These are phyloP conservation scores for Macrotus californicus DNA, from an alignment of 2,113 vertebrate genomes.

Conservation along the genomic window DNA sequence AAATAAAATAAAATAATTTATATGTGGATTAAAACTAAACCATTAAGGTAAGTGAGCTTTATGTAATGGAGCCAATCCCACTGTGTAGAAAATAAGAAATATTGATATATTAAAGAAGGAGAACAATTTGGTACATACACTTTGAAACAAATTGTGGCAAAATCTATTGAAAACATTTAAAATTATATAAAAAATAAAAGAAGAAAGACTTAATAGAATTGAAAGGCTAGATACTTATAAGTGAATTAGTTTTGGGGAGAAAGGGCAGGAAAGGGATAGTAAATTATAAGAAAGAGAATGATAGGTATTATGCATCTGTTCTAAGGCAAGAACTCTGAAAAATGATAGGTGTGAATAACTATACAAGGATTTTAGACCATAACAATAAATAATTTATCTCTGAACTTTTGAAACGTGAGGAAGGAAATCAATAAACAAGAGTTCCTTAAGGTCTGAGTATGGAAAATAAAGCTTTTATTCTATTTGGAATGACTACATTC, in stretches of 20 bases:
- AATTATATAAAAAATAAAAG: background rate
- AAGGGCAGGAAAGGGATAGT: background rate
- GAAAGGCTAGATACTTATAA: background rate
- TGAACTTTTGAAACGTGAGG: constrained; percentile 8
- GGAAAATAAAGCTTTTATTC: constrained; percentile 36
- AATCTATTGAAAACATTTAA: background rate
- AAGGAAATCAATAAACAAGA: constrained; percentile 45
- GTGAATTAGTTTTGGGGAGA: background rate
- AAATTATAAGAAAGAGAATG: background rate
- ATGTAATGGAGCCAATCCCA: background rate
- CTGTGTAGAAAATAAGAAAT: background rate
- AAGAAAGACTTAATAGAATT: background rate
- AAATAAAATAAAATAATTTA: background rate
- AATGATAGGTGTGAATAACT: background rate
- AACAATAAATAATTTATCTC: constrained; percentile 48
- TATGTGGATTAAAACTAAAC: background rate
- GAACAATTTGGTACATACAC: background rate
- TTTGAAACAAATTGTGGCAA: background rate
- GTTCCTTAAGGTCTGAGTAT: background rate
- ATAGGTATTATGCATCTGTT: background rate
- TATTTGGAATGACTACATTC: constrained; percentile 25
- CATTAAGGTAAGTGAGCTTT: background rate
- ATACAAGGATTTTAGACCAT: background rate
- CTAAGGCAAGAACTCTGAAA: background rate
- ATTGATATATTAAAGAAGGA: background rate